Conservation (phyloP, 92 coral and sea anemone species). For the Muricea muricata region DNA sequence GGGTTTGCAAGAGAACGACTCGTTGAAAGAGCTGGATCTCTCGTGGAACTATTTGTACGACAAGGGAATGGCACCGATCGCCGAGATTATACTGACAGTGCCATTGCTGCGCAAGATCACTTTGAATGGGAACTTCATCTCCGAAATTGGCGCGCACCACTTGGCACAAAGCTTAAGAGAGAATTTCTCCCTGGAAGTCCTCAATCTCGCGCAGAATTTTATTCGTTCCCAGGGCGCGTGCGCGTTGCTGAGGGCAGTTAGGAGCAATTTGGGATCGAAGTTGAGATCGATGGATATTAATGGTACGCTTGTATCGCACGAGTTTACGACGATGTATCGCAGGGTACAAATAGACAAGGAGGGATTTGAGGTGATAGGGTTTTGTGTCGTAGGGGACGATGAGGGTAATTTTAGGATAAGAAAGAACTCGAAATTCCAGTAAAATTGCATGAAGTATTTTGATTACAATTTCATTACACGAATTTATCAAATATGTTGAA, state of each 20-base stretch:
- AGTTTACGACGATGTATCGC: conserved; percentile 41
- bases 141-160: conserved; percentile 72
- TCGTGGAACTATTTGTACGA: conserved; percentile 93
- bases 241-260: conserved; percentile 51
- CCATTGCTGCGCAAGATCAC: conserved; percentile 65
- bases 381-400: conserved; percentile 22
- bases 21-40: conserved; percentile 75
- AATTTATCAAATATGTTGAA: too few species aligned
- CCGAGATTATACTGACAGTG: conserved; percentile 62
- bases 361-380: conserved; percentile 18
- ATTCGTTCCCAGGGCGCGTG: conserved; percentile 79
- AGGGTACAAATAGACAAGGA: conserved; percentile 24
- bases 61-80: conserved; percentile 72
- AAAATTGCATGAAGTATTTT: neutral
- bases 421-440: neutral
- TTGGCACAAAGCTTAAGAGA: conserved; percentile 70
- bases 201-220: conserved; percentile 82
- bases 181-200: conserved; percentile 63
- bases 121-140: conserved; percentile 82
- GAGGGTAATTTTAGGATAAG: neutral
- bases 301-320: conserved; percentile 78
- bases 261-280: conserved; percentile 25
- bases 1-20: conserved; percentile 62
- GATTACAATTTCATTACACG: too few species aligned
- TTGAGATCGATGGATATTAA: conserved; percentile 73